Conservation (phyloP, 2,113 vertebrate genomes). For the Erythrocebus patas region DNA sequence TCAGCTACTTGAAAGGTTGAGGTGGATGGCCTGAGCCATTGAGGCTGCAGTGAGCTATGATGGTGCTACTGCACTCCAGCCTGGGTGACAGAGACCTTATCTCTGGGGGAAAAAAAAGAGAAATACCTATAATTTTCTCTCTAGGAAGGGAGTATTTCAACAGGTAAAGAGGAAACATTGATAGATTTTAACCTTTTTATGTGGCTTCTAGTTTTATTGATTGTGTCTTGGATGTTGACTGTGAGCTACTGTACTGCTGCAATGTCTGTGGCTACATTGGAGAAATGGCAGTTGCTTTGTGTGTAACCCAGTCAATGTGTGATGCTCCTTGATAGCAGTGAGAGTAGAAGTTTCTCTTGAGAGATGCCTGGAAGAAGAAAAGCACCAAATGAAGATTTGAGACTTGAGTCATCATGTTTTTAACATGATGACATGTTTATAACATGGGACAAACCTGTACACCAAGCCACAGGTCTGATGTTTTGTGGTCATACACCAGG, state of each 20-base stretch:
- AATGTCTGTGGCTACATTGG: neutral
- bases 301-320: neutral
- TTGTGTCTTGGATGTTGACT: neutral
- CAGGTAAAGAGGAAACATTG: neutral
- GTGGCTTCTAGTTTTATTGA: neutral
- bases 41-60: too few relatives aligned
- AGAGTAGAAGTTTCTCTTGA: neutral
- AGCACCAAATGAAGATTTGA: neutral
- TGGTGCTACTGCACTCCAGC: too few relatives aligned
- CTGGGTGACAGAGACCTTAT: too few relatives aligned
- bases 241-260: neutral
- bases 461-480: neutral
- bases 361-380: neutral
- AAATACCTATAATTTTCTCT: neutral
- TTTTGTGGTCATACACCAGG: neutral
- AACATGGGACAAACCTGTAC: neutral
- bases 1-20: too few relatives aligned
- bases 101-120: too few relatives aligned
- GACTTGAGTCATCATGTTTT: neutral
- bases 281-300: neutral
- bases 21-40: too few relatives aligned
- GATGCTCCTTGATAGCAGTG: neutral
- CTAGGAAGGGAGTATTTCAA: neutral
- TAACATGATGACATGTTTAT: neutral
- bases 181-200: neutral